Evolutionary conservation across 1,140 invertebrate species (phyloP), one percentile per base, ranked within the genome.

Genomic region (Drosophila eugracilis): DNA sequence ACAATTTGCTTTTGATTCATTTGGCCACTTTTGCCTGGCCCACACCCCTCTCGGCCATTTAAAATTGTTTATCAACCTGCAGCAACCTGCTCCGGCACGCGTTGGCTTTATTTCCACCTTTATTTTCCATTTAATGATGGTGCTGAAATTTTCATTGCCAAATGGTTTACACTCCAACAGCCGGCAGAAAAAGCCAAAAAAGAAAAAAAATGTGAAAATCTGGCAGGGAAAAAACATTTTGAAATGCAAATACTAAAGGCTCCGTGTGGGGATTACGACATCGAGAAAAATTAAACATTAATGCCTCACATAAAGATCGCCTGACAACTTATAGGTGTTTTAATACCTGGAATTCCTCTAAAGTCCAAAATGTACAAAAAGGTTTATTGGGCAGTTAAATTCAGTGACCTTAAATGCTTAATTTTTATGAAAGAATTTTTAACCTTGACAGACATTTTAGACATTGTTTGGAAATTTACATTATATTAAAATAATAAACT

Each of bases 41-140:
- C n/a, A n/a, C n/a, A n/a, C n/a, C 45, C 34, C 26, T 48, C 26
- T 6, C 15, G 42, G 69, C 24, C 47, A 36, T 73, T 73, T 62
- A 26, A 72, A 73, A 71, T 72, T 73, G 70, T 73, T 73, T 73
- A 74, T 73, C 54, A 58, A 19, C 28, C 55, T 28, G 54, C 26
- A 41, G 47, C 32, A 22, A 36, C 58, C 44, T 41, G 37, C 21
- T 30, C 17, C 9, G 44, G 36, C 54, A 63, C 53, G 41, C 59
- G 53, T 44, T 63, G 54, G 22, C 30, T 37, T 17, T 36, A 28
- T 45, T 65, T 26, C 28, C 55, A 62, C 55, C 30, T 72, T 22
- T 21, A 26, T 72, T 57, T 47, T 34, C 10, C 34, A 73, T 73
- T 73, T 53, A 73, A 62, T 62, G 55, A 32, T 28, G 48, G 47